These are phyloP conservation scores for Drosophila mauritiana DNA, from an alignment of 1,140 invertebrate genomes.

Conservation along the genomic window DNA sequence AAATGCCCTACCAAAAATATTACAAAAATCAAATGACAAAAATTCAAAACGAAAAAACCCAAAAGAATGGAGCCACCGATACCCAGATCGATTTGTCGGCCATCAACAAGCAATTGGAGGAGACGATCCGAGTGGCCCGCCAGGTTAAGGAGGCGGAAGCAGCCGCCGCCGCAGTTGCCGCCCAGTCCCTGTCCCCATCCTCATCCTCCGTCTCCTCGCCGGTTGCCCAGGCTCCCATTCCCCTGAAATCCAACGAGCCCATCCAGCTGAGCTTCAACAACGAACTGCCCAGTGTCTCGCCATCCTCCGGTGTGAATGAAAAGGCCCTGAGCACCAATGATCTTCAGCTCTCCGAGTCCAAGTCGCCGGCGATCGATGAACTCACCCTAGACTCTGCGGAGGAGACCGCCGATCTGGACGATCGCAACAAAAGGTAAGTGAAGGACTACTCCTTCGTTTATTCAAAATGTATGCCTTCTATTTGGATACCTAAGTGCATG, in stretches of 20 bases:
- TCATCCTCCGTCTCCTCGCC: conserved; percentile 37
- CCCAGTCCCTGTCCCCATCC: conserved; percentile 36
- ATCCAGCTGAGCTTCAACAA: conserved; percentile 85
- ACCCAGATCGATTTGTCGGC: conserved; percentile 82
- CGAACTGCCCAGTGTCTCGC: conserved; percentile 68
- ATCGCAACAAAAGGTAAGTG: conserved; percentile 89
- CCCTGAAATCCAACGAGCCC: conserved; percentile 76
- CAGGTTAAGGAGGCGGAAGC: conserved; percentile 82
- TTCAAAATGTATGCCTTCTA: too few relatives aligned
- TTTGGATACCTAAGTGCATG: too few relatives aligned
- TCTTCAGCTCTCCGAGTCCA: conserved; percentile 84
- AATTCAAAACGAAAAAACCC: conserved; percentile 24
- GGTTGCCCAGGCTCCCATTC: conserved; percentile 56
- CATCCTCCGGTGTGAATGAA: conserved; percentile 25
- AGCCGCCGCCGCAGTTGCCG: conserved; percentile 63
- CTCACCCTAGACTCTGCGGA: conserved; percentile 87
- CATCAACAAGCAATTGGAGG: conserved; percentile 83
- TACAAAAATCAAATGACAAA: conserved; percentile 20
- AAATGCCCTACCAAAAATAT: conserved; percentile 47
- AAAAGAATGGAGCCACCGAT: conserved; percentile 78
- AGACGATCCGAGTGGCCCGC: conserved; percentile 82
- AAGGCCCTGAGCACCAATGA: conserved; percentile 75
- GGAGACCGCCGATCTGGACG: conserved; percentile 88
- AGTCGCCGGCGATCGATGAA: conserved; percentile 86
- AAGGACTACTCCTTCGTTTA: too few relatives aligned